phyloP scores from a whole-genome alignment of 2,113 vertebrate genomes.

The Puntigrus tetrazona region DNA sequence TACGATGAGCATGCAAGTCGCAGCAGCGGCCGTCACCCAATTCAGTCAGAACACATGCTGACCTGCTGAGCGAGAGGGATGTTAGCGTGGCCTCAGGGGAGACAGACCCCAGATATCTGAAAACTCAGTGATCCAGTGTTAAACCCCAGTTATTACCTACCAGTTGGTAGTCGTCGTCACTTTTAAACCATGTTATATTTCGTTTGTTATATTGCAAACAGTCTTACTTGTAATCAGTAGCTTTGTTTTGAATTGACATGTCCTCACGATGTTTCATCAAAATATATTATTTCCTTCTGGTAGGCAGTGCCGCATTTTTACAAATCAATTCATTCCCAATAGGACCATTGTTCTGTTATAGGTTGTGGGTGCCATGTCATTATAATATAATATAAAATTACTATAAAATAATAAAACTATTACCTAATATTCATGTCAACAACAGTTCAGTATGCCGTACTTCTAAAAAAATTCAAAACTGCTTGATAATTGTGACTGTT shows the following conservation, averaged over 20 bases:
- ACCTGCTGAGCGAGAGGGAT: not conserved
- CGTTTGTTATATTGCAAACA: no score
- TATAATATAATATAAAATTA: no score
- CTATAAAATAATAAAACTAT: no score
- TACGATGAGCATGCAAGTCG: not conserved
- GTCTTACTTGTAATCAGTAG: not conserved
- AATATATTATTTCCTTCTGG: not conserved
- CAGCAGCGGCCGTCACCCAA: not conserved
- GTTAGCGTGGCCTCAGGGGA: conserved; percentile 8
- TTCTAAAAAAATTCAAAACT: no score
- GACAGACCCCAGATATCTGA: not conserved
- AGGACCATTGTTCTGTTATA: no score
- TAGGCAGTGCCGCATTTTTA: not conserved
- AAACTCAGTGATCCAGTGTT: conserved; percentile 7
- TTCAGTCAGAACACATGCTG: not conserved
- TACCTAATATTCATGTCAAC: no score
- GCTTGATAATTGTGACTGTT: no score
- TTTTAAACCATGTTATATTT: not conserved
- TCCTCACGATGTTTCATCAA: not conserved
- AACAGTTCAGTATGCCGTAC: no score
- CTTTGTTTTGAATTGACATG: not conserved
- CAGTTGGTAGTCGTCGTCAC: not conserved
- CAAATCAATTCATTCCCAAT: no score
- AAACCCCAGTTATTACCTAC: no score
- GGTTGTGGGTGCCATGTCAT: not conserved